Evolutionary conservation across 2,888 invertebrate species (phyloP).

Genomic region (Lucinisca nassula): DNA sequence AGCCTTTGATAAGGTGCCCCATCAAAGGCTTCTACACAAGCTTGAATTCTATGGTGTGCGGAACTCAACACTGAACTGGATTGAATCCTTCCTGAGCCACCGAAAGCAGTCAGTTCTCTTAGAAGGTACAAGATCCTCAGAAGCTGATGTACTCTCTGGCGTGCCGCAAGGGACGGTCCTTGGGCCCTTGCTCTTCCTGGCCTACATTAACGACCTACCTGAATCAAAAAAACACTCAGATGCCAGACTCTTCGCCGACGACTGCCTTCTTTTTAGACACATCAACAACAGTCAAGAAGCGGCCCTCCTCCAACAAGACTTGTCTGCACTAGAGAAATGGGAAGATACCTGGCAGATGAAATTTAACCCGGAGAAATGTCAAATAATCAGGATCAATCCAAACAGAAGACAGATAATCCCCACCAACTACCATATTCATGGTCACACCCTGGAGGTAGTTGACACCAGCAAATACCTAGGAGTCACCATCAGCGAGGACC

Average conservation of each 20-base stretch:
- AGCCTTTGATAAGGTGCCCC: constrained; percentile 4
- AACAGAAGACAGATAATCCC: background rate
- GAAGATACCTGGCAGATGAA: constrained; percentile 43
- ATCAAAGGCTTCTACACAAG: background rate
- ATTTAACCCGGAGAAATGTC: constrained; percentile 40
- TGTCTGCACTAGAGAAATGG: constrained; percentile 34
- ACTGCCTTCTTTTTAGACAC: background rate
- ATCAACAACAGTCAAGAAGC: background rate
- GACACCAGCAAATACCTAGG: constrained; percentile 39
- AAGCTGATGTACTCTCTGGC: background rate
- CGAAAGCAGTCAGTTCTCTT: background rate
- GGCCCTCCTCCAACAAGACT: constrained; percentile 23
- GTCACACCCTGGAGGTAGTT: too few relatives aligned
- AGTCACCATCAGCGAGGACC: too few relatives aligned
- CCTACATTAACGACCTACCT: background rate
- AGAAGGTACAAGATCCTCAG: background rate
- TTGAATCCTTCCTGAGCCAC: background rate
- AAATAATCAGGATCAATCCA: constrained; percentile 15
- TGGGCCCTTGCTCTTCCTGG: background rate
- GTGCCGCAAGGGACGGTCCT: background rate
- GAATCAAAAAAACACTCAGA: background rate
- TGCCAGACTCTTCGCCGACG: background rate
- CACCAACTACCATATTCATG: constrained; percentile 33
- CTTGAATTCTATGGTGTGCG: background rate
- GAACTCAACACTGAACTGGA: background rate